phyloP scores from a whole-genome alignment of 1,140 invertebrate species.

The Habropoda laboriosa region DNA sequence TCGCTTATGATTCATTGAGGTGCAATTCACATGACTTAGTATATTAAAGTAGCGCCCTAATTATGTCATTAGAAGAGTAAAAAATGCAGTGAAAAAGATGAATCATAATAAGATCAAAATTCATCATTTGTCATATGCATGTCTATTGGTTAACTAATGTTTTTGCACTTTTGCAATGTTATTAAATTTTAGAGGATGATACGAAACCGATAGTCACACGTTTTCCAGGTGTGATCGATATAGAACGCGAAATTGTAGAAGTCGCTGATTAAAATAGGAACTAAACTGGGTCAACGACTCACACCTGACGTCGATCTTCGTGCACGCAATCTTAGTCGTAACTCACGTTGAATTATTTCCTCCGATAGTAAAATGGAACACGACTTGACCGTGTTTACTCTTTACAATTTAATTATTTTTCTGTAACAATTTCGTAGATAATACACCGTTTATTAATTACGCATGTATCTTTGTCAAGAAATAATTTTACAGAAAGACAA shows the following conservation, averaged over 20 bases:
- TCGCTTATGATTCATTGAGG: slow-evolving; percentile 16
- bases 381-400: neutral
- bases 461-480: too few species aligned
- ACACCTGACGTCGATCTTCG: slow-evolving; percentile 35
- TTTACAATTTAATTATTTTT: slow-evolving; percentile 25
- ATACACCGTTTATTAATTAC: neutral
- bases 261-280: slow-evolving; percentile 53
- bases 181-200: neutral
- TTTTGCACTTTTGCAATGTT: neutral
- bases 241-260: slow-evolving; percentile 31
- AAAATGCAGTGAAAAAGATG: neutral
- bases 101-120: neutral
- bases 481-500: neutral
- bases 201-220: neutral
- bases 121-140: too few species aligned
- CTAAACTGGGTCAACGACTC: slow-evolving; percentile 58
- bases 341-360: slow-evolving; percentile 46
- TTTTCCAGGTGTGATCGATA: slow-evolving; percentile 12
- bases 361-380: slow-evolving; percentile 51
- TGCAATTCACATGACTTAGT: slow-evolving; percentile 3
- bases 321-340: slow-evolving; percentile 40
- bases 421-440: neutral
- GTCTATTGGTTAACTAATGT: neutral
- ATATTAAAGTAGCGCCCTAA: neutral
- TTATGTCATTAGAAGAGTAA: neutral